Conservation (phyloP, 2,888 invertebrate genomes). For the Hemicrepidius hirtus region DNA sequence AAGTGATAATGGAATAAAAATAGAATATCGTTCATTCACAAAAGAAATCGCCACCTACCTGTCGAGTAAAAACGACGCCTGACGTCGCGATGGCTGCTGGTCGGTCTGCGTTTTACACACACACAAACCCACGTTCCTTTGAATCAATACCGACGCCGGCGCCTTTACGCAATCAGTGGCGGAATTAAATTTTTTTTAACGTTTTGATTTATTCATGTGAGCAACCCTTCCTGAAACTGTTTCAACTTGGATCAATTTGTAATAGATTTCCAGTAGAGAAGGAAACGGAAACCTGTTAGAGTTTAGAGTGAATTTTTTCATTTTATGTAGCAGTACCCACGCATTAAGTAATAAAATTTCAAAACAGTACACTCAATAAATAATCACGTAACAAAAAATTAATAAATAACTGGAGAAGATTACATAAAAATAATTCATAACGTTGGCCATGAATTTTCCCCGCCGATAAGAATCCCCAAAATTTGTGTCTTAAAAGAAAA, state of each 20-base stretch:
- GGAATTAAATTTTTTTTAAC: slow-evolving; percentile 25
- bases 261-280: too few species aligned
- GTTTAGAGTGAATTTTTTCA: too few species aligned
- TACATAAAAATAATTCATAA: too few species aligned
- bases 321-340: too few species aligned
- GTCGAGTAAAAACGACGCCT: slow-evolving; percentile 62
- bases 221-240: background rate
- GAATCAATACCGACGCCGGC: slow-evolving; percentile 71
- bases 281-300: too few species aligned
- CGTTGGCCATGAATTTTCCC: too few species aligned
- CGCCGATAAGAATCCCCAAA: too few species aligned
- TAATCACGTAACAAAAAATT: too few species aligned
- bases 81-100: slow-evolving; percentile 62
- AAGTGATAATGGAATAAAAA: background rate
- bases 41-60: slow-evolving; percentile 64
- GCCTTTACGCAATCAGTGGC: slow-evolving; percentile 53
- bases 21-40: slow-evolving; percentile 34
- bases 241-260: slow-evolving; percentile 2
- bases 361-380: too few species aligned
- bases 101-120: slow-evolving; percentile 64
- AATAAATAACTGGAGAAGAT: too few species aligned
- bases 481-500: too few species aligned
- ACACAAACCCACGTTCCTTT: slow-evolving; percentile 66
- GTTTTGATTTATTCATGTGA: slow-evolving; percentile 27
- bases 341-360: too few species aligned